Percentiles rank a stretch among this genome's conserved stretches.
Conservation (phyloP, 2,888 invertebrate genomes). For the Hydropsyche betteni region DNA sequence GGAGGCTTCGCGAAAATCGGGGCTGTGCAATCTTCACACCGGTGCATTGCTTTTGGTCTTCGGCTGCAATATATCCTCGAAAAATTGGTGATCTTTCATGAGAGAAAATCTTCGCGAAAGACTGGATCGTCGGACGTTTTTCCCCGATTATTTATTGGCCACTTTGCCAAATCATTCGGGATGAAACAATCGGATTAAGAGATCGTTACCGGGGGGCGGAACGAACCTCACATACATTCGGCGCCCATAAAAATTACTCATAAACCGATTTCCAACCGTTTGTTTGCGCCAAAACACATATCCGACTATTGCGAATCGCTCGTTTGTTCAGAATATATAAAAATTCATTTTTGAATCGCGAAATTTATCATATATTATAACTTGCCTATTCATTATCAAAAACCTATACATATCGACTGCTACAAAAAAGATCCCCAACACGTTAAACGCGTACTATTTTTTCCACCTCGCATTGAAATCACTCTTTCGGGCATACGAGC, state of each 20-base stretch:
- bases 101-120: conserved; percentile 35
- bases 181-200: conserved; percentile 49
- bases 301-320: no score
- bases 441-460: neutral
- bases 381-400: neutral
- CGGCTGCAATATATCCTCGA: conserved; percentile 38
- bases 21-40: neutral
- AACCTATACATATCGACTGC: neutral
- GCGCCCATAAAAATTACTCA: conserved; percentile 39
- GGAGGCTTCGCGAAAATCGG: neutral
- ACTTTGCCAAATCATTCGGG: conserved; percentile 50
- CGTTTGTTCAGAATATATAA: no score
- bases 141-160: conserved; percentile 50
- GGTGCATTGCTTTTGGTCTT: neutral
- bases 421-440: neutral
- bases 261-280: conserved; percentile 13
- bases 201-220: conserved; percentile 12
- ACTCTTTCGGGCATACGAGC: conserved; percentile 39
- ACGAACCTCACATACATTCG: conserved; percentile 12
- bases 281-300: conserved; percentile 25
- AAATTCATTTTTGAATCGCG: no score
- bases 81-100: conserved; percentile 46
- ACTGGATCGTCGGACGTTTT: conserved; percentile 47
- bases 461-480: neutral
- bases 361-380: neutral